Evolutionary conservation across 2,888 invertebrate species (phyloP).

Genomic region (Troides aeacus): DNA sequence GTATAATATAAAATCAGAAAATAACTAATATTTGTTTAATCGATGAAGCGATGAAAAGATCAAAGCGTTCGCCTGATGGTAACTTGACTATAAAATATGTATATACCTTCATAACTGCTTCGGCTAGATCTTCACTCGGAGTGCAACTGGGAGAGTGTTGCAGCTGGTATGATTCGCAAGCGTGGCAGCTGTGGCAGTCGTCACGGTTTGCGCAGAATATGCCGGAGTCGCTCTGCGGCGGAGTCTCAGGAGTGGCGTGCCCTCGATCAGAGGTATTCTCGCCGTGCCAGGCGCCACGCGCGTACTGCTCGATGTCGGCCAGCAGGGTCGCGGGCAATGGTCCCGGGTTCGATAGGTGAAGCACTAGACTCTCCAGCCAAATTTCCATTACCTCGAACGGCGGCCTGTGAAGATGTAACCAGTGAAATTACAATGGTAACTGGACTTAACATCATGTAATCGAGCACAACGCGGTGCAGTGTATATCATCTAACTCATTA

Average conservation of each 20-base stretch:
- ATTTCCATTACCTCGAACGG: conserved; percentile 93
- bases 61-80: too few species aligned
- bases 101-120: conserved; percentile 44
- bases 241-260: conserved; percentile 71
- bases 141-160: conserved; percentile 34
- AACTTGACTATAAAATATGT: too few species aligned
- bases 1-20: too few species aligned
- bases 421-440: too few species aligned
- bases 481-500: too few species aligned
- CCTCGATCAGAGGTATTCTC: conserved; percentile 64
- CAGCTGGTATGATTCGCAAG: conserved; percentile 10
- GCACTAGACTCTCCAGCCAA: conserved; percentile 91
- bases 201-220: conserved; percentile 33
- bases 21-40: too few species aligned
- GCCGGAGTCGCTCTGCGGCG: conserved; percentile 34
- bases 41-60: too few species aligned
- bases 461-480: too few species aligned
- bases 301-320: conserved; percentile 87
- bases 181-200: conserved; percentile 22
- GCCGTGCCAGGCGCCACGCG: conserved; percentile 52
- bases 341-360: conserved; percentile 84
- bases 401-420: conserved; percentile 78
- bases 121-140: conserved; percentile 30
- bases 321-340: conserved; percentile 84
- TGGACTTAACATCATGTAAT: too few species aligned